Evolutionary conservation across 2,113 vertebrate genomes (phyloP), one percentile per base, ranked within the genome.

Genomic region (Sinocyclocheilus grahami): DNA sequence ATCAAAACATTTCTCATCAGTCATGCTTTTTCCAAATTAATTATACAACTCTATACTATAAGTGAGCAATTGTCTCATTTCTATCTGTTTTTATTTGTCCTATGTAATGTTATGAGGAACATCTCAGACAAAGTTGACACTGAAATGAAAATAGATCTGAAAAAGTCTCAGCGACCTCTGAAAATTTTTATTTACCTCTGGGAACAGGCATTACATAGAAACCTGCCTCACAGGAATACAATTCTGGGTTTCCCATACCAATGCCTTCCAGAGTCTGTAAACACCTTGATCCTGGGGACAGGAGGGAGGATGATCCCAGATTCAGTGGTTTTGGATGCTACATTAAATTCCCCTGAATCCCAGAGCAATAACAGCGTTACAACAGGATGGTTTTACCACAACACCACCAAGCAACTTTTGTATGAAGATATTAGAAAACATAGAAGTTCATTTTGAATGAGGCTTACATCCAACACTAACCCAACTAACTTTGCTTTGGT

Each of bases 261-360:
- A 69, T 71, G 7, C 18, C 18, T 51, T 69, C n/a, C 10, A 3
- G 60, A 82, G 16, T 69, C 24, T 51, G 80, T 71, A 69, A 82
- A 71, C 63, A 53, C 81, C n/a, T 83, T 33, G 46, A 82, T 71
- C 24, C 24, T 69, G 24, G 24, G 14, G 33, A 53, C 4, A 37
- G 22, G 12, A 42, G 22, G 20, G 0, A 46, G 24, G n/a, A 30
- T 69, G 63, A 82, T 71, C 80, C 42, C 18, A 11, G 39, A 62
- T 1, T 58, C 12, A 63, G 33, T 63, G 3, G 78, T 62, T 80
- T 80, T 46, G 60, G 22, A 27, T 30, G 63, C 63, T 71, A 12
- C 42, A 33, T 53, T 24, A 81, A 7, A 81, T 48, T 48, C 80
- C 16, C 46, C 11, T 51, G 3, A 82, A 82, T 67, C 80, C 80